These are phyloP conservation scores for Wiebesia pumilae DNA, from an alignment of 1,140 invertebrate species.

Conservation along the genomic window DNA sequence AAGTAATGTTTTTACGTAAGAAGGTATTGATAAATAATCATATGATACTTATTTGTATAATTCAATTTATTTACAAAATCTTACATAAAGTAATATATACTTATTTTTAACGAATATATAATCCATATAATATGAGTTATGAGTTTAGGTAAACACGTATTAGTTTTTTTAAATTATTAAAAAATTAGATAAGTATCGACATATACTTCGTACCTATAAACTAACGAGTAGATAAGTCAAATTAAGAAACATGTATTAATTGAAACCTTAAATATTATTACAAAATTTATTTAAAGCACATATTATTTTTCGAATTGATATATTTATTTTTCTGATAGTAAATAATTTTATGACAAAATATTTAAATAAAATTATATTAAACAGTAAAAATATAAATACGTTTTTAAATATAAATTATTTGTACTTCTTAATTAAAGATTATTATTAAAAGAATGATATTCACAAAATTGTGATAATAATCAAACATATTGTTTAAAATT, in stretches of 20 bases:
- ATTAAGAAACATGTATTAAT: too few species aligned
- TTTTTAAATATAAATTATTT: neutral
- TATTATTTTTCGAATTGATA: too few species aligned
- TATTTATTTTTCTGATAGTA: too few species aligned
- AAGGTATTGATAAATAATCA: neutral
- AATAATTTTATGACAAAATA: too few species aligned
- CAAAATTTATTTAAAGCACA: too few species aligned
- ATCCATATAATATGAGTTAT: neutral
- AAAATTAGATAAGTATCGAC: neutral
- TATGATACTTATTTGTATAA: neutral
- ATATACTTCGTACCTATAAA: too few species aligned
- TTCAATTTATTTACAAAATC: slow-evolving; percentile 2
- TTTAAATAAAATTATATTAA: too few species aligned
- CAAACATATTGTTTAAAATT: neutral
- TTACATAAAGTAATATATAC: neutral
- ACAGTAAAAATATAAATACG: neutral
- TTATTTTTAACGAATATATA: neutral
- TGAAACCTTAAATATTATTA: too few species aligned
- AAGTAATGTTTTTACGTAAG: neutral
- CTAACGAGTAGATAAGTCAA: too few species aligned
- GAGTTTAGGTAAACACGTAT: neutral
- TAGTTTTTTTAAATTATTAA: neutral
- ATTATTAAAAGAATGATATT: neutral
- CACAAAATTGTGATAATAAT: neutral
- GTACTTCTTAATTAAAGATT: neutral